Base-by-base conservation (phyloP, 2,888 invertebrate species). In the Eilema sororculum region DNA sequence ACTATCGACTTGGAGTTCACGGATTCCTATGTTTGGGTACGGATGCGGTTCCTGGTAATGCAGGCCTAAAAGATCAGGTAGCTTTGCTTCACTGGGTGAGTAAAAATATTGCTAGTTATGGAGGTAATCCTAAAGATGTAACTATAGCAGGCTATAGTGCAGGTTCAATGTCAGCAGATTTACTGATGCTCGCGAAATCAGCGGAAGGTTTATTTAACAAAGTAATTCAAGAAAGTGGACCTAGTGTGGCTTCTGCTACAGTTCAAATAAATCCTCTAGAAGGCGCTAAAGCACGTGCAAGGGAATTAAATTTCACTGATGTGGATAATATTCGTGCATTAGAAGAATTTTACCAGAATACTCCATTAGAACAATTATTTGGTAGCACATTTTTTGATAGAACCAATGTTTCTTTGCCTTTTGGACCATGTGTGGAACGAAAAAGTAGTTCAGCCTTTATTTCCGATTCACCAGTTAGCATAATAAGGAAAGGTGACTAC, bases 61-160 rank as follows among this genome's bases (percentile, higher is more conserved):
- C 88, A 4, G 89, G 88, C 0, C 73, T 89, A 75, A 89, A 89
- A 62, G 89, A 90, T 65, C 87, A 88, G 76, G 82, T 89, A 10
- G 86, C 86, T 0, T 72, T 85, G 5, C 71, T 90, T 4, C 79
- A 78, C 0, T 90, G 90, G 90, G 88, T 90, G 0, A 77, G 85
- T 2, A 78, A 80, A 16, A 89, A 90, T 64, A 89, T 90, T 12
- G 85, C 79, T 5, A 79, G 33, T 13, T 89, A 86, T 30, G 89
- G 89, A 12, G 90, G 89, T 25, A 85, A 90, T 65, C 86, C 89
- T 20, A 59, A 86, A 52, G 86, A 90, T 52, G 82, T 90, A 10
- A 88, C 89, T 0, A 72, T 90, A 12, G 71, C 70, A 9, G 90
- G 90, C 0, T 80, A 59, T 30, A 88, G 88, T 56, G 86, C 90